Evolutionary conservation across 1,140 invertebrate species (phyloP).

Genomic region (Zaprionus vittiger): DNA sequence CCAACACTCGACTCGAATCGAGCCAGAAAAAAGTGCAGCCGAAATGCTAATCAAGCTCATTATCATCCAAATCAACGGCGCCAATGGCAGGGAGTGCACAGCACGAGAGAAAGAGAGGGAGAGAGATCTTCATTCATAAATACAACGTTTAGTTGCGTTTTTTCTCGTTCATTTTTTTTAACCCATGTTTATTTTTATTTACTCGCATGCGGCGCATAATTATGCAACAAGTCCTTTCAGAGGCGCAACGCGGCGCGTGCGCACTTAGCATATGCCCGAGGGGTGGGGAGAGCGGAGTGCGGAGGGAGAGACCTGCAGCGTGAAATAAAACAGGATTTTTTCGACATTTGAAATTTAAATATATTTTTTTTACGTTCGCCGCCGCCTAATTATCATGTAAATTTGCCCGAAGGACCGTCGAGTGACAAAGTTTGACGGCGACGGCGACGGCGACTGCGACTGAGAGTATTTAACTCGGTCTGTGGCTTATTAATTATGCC

Average conservation of each 20-base stretch:
- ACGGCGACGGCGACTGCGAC: constrained; percentile 1
- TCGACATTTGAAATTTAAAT: constrained; percentile 80
- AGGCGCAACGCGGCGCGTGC: constrained; percentile 72
- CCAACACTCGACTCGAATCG: not conserved
- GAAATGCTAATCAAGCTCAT: constrained; percentile 82
- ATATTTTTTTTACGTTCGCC: constrained; percentile 55
- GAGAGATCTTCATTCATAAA: constrained; percentile 80
- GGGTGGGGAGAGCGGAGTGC: not conserved
- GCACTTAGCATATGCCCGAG: constrained; percentile 71
- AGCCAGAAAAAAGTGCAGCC: constrained; percentile 63
- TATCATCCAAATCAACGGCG: constrained; percentile 79
- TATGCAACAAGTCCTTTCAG: constrained; percentile 83
- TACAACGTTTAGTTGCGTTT: constrained; percentile 67
- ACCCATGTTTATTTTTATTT: constrained; percentile 52
- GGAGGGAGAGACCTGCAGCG: constrained; percentile 15
- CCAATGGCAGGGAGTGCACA: constrained; percentile 23
- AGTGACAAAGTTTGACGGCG: constrained; percentile 41
- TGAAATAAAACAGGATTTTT: constrained; percentile 69
- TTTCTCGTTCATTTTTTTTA: constrained; percentile 46
- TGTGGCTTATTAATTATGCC: constrained; percentile 80
- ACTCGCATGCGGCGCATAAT: constrained; percentile 77
- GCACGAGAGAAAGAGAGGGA: constrained; percentile 8
- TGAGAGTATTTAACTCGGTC: constrained; percentile 27
- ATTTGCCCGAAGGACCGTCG: constrained; percentile 69
- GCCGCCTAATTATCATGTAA: constrained; percentile 79